phyloP scores from a whole-genome alignment of 2,113 vertebrate genomes.

The Bostrychus sinensis region DNA sequence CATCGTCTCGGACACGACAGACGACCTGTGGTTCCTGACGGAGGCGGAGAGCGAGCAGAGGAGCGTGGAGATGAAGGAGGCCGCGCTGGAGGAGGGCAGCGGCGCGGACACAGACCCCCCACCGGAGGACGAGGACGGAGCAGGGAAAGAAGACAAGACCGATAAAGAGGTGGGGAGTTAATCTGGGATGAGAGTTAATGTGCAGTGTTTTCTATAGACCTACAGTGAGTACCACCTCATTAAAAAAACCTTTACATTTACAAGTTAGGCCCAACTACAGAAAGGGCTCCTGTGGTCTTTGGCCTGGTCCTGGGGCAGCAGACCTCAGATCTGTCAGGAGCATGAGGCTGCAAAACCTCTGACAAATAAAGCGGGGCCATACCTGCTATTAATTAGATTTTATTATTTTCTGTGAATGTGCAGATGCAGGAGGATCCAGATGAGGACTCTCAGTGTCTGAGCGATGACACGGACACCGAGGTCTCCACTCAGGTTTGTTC shows the following conservation, averaged over 20 bases:
- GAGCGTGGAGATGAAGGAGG: slow-evolving; percentile 85
- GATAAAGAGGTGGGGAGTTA: slow-evolving; percentile 68
- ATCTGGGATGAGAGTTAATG: not conserved
- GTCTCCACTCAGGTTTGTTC: slow-evolving; percentile 85
- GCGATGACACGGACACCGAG: slow-evolving; percentile 91
- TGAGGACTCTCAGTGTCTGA: slow-evolving; percentile 88
- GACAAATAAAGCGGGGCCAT: too few relatives aligned
- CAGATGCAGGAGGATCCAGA: slow-evolving; percentile 88
- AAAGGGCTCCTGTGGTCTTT: too few relatives aligned
- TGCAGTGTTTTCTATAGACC: too few relatives aligned
- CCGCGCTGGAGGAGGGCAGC: slow-evolving; percentile 78
- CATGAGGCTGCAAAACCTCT: too few relatives aligned
- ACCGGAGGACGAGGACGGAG: slow-evolving; percentile 70
- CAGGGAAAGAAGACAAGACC: slow-evolving; percentile 65
- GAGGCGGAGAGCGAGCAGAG: slow-evolving; percentile 88
- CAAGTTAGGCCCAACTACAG: too few relatives aligned
- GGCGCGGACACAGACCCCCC: slow-evolving; percentile 69
- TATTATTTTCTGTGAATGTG: not conserved
- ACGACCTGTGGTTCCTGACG: slow-evolving; percentile 93
- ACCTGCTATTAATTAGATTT: too few relatives aligned
- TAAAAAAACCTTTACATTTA: too few relatives aligned
- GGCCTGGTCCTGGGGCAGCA: too few relatives aligned
- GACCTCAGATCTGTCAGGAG: too few relatives aligned
- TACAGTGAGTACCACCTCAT: too few relatives aligned
- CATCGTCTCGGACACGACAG: slow-evolving; percentile 94